These are phyloP conservation scores for Actinia equina DNA, from an alignment of 64 coral and sea anemone species.

Conservation along the genomic window DNA sequence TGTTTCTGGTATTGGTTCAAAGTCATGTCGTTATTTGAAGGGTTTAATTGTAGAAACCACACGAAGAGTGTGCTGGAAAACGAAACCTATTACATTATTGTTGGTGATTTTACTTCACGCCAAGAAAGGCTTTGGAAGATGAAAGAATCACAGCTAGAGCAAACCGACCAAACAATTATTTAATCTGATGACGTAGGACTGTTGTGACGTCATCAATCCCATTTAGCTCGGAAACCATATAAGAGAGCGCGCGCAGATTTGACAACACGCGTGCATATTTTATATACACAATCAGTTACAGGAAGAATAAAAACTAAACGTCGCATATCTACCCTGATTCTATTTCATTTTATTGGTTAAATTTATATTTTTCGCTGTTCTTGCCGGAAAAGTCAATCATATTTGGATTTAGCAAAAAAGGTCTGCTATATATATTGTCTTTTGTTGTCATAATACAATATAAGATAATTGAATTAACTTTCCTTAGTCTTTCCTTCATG, in stretches of 20 bases:
- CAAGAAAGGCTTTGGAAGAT: not conserved
- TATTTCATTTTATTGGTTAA: not conserved
- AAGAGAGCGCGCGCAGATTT: not conserved
- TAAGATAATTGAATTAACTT: constrained; percentile 6
- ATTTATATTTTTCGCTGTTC: not conserved
- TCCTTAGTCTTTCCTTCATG: not conserved
- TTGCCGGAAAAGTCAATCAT: not conserved
- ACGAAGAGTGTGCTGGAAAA: constrained; percentile 11
- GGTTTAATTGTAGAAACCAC: not conserved
- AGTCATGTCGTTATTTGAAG: not conserved
- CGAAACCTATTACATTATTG: constrained; percentile 3
- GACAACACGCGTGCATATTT: too few relatives aligned
- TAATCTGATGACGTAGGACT: constrained; percentile 5
- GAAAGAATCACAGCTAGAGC: not conserved
- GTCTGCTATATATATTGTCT: not conserved
- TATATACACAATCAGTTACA: too few relatives aligned
- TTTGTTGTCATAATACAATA: constrained; percentile 9
- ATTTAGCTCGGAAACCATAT: not conserved
- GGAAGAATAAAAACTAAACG: too few relatives aligned
- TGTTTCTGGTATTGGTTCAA: not conserved
- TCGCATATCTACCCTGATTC: not conserved
- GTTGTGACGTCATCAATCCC: constrained; percentile 10
- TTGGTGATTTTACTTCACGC: not conserved
- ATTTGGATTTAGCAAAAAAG: not conserved
- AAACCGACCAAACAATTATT: not conserved